phyloP scores from a whole-genome alignment of 2,888 invertebrate species.

The Oxystoma pomonae region DNA sequence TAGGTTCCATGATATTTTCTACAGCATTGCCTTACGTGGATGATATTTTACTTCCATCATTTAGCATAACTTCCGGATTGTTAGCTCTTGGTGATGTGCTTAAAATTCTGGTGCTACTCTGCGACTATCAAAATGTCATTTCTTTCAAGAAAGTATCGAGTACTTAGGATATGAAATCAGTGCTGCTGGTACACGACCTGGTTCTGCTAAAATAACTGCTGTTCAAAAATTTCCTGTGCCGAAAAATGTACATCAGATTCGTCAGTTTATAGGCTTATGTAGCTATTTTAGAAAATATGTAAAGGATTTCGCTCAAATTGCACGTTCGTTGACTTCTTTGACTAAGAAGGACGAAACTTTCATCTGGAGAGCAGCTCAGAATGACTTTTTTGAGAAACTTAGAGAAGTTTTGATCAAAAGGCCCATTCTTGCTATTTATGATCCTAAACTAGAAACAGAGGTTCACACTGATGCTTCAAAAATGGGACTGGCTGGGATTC shows the following conservation, averaged over 20 bases:
- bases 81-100: slow-evolving; percentile 14
- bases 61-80: slow-evolving; percentile 21
- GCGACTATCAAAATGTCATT: slow-evolving; percentile 18
- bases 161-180: slow-evolving; percentile 17
- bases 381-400: too few relatives aligned
- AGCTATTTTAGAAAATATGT: slow-evolving; percentile 32
- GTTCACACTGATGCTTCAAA: slow-evolving; percentile 27
- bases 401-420: too few relatives aligned
- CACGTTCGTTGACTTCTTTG: slow-evolving; percentile 28
- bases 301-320: slow-evolving; percentile 26
- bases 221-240: slow-evolving; percentile 7
- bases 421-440: too few relatives aligned
- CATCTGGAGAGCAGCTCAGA: slow-evolving; percentile 14
- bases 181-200: slow-evolving; percentile 6
- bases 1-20: neutral
- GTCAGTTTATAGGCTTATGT: slow-evolving; percentile 11
- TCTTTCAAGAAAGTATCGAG: slow-evolving; percentile 15
- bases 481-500: slow-evolving; percentile 21
- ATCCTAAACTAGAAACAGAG: too few relatives aligned
- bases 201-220: slow-evolving; percentile 4
- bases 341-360: slow-evolving; percentile 24
- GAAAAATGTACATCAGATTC: slow-evolving; percentile 5
- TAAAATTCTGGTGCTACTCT: slow-evolving; percentile 14
- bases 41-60: slow-evolving; percentile 18
- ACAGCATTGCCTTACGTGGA: slow-evolving; percentile 4